Evolutionary conservation across 1,140 invertebrate species (phyloP).

Genomic region (Zeugodacus cucurbitae): DNA sequence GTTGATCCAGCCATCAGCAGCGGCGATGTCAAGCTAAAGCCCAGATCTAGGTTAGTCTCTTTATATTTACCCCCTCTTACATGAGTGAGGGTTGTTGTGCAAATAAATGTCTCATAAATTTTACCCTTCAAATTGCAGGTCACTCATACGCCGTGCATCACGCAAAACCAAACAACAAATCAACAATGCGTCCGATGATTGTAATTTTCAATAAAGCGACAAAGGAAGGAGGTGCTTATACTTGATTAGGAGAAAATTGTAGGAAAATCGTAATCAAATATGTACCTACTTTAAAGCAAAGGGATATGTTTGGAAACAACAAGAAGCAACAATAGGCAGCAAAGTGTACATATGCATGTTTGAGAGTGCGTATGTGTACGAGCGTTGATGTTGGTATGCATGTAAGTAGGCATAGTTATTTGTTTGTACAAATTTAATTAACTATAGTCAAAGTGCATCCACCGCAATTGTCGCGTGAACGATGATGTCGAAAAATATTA

Average conservation of each 20-base stretch:
- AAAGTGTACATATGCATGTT: background rate
- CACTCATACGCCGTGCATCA: conserved; percentile 80
- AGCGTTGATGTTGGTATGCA: too few species aligned
- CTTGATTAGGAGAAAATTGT: too few species aligned
- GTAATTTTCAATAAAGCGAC: conserved; percentile 75
- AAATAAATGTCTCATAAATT: too few species aligned
- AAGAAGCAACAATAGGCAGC: too few species aligned
- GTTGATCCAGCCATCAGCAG: too few species aligned
- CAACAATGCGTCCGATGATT: conserved; percentile 78
- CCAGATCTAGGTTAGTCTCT: conserved; percentile 44
- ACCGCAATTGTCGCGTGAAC: background rate
- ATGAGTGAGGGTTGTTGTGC: background rate
- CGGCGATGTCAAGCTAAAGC: conserved; percentile 55
- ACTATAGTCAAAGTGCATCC: too few species aligned
- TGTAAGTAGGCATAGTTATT: background rate
- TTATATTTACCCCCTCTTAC: too few species aligned
- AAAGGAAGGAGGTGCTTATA: too few species aligned
- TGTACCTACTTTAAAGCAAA: too few species aligned
- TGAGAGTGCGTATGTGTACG: background rate
- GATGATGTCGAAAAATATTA: background rate
- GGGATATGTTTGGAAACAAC: background rate
- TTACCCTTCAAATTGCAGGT: conserved; percentile 69
- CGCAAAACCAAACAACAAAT: conserved; percentile 84
- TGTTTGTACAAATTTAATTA: background rate
- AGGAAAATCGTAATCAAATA: too few species aligned